Base-by-base conservation (phyloP, 2,797 vertebrate genomes). In the Pelodytes ibericus region DNA sequence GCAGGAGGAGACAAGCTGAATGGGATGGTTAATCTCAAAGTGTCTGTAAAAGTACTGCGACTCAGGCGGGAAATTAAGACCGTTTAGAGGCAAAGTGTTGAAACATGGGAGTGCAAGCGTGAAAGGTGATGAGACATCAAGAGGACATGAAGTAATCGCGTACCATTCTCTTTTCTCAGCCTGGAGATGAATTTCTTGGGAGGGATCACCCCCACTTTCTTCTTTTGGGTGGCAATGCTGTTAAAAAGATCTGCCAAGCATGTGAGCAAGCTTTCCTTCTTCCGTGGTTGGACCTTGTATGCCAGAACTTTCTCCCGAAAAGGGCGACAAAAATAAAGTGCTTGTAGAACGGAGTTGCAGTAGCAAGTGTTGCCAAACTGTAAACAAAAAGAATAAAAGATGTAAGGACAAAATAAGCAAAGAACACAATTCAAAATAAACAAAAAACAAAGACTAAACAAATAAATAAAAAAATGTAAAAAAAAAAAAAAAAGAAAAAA, bases 291-390 rank as follows among this genome's bases (percentile, higher is more conserved):
- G 85, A 96, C 91, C 89, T 96, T 96, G 85, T 96, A 96, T 0
- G 95, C 94, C 90, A 96, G 79, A 74, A 96, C 94, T 82, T 97
- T 96, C 84, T 96, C 95, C 82, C 95, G 93, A 87, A 96, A 96
- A 0, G 95, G 95, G 30, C 95, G 94, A 72, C 95, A 97, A 85
- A 96, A 97, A 82, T 97, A 96, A 86, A 96, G 91, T 53, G 95
- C 95, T 91, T 96, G 94, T 83, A 96, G 91, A 87, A 97, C 95
- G 0, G 95, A 97, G 90, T 96, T 96, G 87, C 95, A 96, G 91
- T 96, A 97, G 91, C 96, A 97, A 84, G 95, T 96, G 87, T 97
- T 97, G 75, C 95, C 95, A 80, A 96, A 97, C 95, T 97, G 77
- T 11, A 75, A 58, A 20, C 76, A 59, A 49, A 26, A 74, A 78